phyloP scores from a whole-genome alignment of 2,113 vertebrate genomes.

The Parus major region DNA sequence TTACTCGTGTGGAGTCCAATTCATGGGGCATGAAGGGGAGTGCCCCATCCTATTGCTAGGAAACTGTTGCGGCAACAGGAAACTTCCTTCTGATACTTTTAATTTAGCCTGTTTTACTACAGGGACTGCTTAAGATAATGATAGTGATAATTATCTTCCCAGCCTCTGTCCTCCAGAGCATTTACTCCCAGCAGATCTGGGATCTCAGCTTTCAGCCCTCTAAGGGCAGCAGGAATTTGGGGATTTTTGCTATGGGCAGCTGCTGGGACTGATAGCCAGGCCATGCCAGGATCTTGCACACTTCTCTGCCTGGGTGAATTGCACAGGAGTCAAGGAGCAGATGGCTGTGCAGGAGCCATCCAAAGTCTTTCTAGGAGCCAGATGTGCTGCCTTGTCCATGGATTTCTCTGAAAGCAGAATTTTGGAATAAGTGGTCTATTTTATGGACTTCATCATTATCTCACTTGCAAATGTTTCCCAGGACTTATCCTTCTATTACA shows the following conservation, averaged over 20 bases:
- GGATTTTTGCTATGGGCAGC: not conserved
- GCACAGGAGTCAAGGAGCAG: not conserved
- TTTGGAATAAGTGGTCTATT: not conserved
- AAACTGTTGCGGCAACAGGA: no score
- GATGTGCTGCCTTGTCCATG: not conserved
- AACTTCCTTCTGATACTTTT: not conserved
- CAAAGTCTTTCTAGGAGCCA: not conserved
- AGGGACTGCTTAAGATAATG: not conserved
- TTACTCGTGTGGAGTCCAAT: not conserved
- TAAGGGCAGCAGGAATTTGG: not conserved
- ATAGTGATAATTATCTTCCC: not conserved
- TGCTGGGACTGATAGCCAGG: not conserved
- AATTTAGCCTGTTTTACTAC: not conserved
- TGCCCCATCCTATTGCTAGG: not conserved
- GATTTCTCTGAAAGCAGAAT: constrained; percentile 9
- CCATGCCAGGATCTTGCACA: not conserved
- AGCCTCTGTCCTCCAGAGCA: not conserved
- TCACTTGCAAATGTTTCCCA: constrained; percentile 21
- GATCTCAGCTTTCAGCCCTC: not conserved
- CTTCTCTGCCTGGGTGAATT: not conserved
- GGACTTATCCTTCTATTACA: not conserved
- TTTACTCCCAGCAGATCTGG: not conserved
- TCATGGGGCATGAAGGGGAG: not conserved
- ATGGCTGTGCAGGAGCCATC: not conserved
- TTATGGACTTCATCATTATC: not conserved